phyloP scores from a whole-genome alignment of 2,113 vertebrate genomes.

The Erythrolamprus reginae region DNA sequence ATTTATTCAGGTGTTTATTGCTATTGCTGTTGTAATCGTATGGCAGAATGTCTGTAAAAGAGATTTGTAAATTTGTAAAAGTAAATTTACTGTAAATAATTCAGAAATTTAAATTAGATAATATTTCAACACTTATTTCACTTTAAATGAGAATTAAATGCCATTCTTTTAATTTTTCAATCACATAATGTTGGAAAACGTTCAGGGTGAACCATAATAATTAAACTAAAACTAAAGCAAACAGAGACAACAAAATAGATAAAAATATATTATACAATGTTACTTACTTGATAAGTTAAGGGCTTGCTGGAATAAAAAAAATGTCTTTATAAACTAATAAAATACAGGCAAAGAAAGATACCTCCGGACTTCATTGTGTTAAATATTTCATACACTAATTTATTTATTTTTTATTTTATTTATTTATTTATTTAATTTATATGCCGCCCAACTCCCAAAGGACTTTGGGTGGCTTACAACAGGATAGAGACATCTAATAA shows the following conservation, averaged over 20 bases:
- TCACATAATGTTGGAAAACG: neutral
- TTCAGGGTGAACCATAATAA: neutral
- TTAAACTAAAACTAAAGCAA: neutral
- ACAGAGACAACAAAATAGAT: neutral
- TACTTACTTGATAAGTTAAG: neutral
- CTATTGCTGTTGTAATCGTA: neutral
- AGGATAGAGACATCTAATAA: too few species aligned
- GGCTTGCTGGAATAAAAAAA: neutral
- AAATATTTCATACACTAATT: too few species aligned
- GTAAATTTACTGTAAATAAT: neutral
- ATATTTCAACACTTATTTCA: neutral
- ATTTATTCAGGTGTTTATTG: neutral
- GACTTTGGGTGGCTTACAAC: too few species aligned
- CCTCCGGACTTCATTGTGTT: neutral
- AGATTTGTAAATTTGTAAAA: neutral
- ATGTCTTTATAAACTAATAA: neutral
- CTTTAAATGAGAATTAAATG: neutral
- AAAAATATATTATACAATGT: neutral
- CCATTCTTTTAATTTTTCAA: neutral
- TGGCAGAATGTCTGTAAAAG: neutral
- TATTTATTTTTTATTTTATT: too few species aligned
- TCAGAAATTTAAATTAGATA: neutral
- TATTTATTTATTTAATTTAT: too few species aligned
- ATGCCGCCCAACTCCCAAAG: too few species aligned
- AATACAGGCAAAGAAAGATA: neutral